Percentiles rank a stretch among this genome's conserved stretches.
phyloP scores from a whole-genome alignment of 37 sponge, comb jelly and placozoan genomes.

The Axinella damicornis region DNA sequence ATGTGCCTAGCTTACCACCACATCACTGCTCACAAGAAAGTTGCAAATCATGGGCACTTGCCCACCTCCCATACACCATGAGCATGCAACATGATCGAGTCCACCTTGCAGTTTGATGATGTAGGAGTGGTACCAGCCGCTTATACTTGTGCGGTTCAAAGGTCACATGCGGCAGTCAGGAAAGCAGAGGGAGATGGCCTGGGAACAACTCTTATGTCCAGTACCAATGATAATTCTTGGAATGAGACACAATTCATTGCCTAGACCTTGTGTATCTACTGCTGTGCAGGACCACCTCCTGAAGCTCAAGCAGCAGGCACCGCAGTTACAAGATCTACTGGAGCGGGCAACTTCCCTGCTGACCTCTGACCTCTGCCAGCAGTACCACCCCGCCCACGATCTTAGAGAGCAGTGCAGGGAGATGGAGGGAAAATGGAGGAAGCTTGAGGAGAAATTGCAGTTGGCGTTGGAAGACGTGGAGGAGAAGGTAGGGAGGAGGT shows the following conservation, averaged over 20 bases:
- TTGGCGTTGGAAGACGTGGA: neutral
- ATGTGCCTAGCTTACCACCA: too few species aligned
- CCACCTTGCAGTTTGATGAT: too few species aligned
- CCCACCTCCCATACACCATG: too few species aligned
- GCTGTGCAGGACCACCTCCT: slow-evolving; percentile 6
- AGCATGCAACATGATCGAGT: too few species aligned
- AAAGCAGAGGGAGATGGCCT: neutral
- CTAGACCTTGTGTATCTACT: too few species aligned
- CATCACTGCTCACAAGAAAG: too few species aligned
- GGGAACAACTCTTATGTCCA: neutral
- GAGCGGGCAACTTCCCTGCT: neutral
- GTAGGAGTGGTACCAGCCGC: too few species aligned
- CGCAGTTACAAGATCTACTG: neutral
- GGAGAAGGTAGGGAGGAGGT: slow-evolving; percentile 24
- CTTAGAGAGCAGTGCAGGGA: neutral
- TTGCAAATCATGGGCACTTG: too few species aligned
- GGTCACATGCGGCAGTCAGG: too few species aligned
- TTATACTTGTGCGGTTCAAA: too few species aligned
- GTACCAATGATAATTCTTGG: too few species aligned
- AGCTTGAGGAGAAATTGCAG: slow-evolving; percentile 8
- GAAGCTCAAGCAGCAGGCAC: neutral
- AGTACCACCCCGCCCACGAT: neutral
- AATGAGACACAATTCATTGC: too few species aligned
- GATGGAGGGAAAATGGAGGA: slow-evolving; percentile 21
- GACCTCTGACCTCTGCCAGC: slow-evolving; percentile 9